phyloP scores from a whole-genome alignment of 2,797 vertebrate species.

The Rhincodon typus region DNA sequence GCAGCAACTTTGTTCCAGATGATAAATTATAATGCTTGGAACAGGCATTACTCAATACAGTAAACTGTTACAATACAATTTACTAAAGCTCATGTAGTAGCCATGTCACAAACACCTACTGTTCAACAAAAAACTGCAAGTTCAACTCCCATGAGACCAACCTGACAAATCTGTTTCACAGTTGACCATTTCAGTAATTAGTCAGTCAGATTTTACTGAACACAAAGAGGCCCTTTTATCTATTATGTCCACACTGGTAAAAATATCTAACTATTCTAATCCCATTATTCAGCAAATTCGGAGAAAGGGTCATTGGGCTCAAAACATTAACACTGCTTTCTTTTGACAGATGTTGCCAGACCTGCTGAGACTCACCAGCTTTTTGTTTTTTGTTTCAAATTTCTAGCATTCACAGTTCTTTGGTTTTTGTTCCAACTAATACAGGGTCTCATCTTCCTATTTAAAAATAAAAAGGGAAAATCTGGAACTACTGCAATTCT shows the following conservation, averaged over 20 bases:
- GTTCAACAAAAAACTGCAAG: background rate
- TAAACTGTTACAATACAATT: background rate
- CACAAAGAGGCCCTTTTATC: too few species aligned
- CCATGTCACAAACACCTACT: background rate
- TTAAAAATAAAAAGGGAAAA: background rate
- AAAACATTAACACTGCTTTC: too few species aligned
- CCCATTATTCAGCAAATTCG: too few species aligned
- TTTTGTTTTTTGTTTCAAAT: too few species aligned
- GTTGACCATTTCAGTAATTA: background rate
- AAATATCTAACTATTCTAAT: too few species aligned
- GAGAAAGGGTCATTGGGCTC: too few species aligned
- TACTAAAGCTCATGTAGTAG: background rate
- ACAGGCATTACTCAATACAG: background rate
- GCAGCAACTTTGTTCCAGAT: background rate
- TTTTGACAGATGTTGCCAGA: too few species aligned
- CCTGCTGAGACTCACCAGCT: too few species aligned
- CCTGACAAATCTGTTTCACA: background rate
- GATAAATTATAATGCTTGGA: background rate
- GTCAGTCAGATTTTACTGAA: too few species aligned
- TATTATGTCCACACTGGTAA: too few species aligned
- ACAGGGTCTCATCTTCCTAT: background rate
- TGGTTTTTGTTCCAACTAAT: too few species aligned
- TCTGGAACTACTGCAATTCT: background rate
- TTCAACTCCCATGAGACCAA: background rate
- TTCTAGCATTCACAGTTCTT: too few species aligned